Conservation (phyloP, 2,888 invertebrate genomes). For the Lepidochitona cinerea region DNA sequence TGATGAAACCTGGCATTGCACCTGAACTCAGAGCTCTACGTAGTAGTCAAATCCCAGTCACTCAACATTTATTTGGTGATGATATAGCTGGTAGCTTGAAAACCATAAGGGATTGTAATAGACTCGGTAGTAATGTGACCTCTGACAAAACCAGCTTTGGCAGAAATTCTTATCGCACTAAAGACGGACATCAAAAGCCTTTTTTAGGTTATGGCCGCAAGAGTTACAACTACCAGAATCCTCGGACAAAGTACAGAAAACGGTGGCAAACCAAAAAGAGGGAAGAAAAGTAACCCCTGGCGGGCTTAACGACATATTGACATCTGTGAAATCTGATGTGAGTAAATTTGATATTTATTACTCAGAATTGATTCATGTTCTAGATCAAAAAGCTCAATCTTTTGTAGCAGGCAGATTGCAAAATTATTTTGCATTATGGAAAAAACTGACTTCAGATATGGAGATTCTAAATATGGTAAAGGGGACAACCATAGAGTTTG, state of each 20-base stretch:
- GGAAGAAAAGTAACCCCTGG: not conserved
- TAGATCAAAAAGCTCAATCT: not conserved
- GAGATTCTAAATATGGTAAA: not conserved
- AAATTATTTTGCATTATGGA: not conserved
- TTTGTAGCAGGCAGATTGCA: not conserved
- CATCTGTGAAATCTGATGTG: not conserved
- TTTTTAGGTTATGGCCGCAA: not conserved
- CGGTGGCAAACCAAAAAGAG: not conserved
- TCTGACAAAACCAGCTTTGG: not conserved
- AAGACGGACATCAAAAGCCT: not conserved
- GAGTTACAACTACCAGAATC: not conserved
- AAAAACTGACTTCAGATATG: not conserved
- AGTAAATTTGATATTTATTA: not conserved
- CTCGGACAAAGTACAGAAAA: not conserved
- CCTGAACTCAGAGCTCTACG: slow-evolving; percentile 8
- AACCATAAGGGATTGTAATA: slow-evolving; percentile 9
- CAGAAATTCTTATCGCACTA: not conserved
- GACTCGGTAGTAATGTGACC: not conserved
- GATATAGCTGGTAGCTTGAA: slow-evolving; percentile 13
- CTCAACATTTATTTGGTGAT: slow-evolving; percentile 12
- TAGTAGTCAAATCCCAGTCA: not conserved
- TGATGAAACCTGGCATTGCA: slow-evolving; percentile 5
- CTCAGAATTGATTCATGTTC: not conserved
- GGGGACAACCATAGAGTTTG: not conserved
- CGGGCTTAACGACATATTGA: not conserved